Evolutionary conservation across 2,113 vertebrate species (phyloP).

Genomic region (Chaetodon trifascialis): DNA sequence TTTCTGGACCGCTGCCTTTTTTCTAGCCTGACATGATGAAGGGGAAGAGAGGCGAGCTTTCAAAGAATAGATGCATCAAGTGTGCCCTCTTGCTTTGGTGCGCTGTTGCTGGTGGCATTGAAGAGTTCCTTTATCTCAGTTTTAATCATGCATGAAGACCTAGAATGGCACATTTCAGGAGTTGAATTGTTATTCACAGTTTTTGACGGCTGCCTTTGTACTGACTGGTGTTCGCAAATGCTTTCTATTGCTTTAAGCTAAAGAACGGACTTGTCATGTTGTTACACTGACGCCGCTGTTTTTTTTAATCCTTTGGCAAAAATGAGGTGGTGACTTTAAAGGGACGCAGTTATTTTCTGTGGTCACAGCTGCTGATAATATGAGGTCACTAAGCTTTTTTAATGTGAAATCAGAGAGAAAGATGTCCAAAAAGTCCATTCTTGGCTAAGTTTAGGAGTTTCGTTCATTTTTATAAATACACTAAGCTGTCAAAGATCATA

Average conservation of each 20-base stretch:
- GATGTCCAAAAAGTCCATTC: too few relatives aligned
- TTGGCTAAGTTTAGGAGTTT: slow-evolving; percentile 6
- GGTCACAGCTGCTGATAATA: neutral
- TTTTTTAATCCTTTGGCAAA: neutral
- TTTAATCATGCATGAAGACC: slow-evolving; percentile 16
- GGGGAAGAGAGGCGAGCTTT: neutral
- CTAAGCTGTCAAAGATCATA: slow-evolving; percentile 46
- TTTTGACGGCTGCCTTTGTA: slow-evolving; percentile 26
- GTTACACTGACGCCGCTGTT: neutral
- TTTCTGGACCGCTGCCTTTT: slow-evolving; percentile 20
- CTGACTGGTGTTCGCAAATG: neutral
- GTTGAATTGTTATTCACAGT: slow-evolving; percentile 29
- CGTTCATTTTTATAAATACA: slow-evolving; percentile 39
- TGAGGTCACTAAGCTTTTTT: neutral
- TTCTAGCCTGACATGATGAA: slow-evolving; percentile 15
- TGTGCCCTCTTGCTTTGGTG: neutral
- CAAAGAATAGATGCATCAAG: neutral
- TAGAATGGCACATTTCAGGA: slow-evolving; percentile 1
- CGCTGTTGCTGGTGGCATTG: neutral
- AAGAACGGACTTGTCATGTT: slow-evolving; percentile 8
- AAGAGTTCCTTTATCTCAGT: slow-evolving; percentile 1
- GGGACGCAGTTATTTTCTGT: neutral
- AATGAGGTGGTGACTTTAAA: neutral
- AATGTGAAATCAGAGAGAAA: too few relatives aligned
- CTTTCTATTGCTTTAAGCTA: neutral